A percentile compares a stretch with the other conserved stretches of the same genome.
Conservation (phyloP, 2,113 vertebrate species). For the Ptyas mucosa region DNA sequence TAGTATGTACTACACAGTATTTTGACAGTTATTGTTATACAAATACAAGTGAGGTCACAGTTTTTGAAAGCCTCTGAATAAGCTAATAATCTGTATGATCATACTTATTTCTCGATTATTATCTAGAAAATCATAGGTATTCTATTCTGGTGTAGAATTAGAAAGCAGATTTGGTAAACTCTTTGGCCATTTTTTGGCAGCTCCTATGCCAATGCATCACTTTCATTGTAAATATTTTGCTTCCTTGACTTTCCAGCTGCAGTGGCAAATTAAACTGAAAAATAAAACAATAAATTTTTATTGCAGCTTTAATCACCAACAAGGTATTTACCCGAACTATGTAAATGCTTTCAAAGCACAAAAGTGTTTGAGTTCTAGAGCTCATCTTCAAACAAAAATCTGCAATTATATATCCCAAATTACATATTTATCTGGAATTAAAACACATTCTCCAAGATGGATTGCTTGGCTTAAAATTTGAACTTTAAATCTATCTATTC, state of each 20-base stretch:
- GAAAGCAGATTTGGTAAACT: not conserved
- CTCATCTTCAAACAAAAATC: not conserved
- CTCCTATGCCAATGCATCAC: not conserved
- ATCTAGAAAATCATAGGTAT: not conserved
- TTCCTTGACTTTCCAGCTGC: not conserved
- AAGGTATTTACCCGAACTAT: not conserved
- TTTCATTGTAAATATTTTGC: not conserved
- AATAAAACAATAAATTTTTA: not conserved
- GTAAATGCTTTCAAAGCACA: not conserved
- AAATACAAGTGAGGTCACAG: not conserved
- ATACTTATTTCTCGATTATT: not conserved
- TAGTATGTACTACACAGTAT: not conserved
- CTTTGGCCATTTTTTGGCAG: not conserved
- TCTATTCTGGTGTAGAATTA: not conserved
- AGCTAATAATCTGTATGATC: not conserved
- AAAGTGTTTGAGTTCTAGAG: not conserved
- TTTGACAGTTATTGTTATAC: not conserved
- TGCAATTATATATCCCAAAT: not conserved
- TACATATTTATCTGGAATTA: conserved; percentile 35
- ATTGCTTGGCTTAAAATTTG: not conserved
- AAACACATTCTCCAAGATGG: conserved; percentile 2
- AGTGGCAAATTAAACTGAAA: not conserved
- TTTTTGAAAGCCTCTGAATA: not conserved
- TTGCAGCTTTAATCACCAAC: not conserved
- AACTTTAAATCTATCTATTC: conserved; percentile 23